These are phyloP conservation scores for Diphyllodes magnificus DNA, from an alignment of 2,113 vertebrate species.

Conservation along the genomic window DNA sequence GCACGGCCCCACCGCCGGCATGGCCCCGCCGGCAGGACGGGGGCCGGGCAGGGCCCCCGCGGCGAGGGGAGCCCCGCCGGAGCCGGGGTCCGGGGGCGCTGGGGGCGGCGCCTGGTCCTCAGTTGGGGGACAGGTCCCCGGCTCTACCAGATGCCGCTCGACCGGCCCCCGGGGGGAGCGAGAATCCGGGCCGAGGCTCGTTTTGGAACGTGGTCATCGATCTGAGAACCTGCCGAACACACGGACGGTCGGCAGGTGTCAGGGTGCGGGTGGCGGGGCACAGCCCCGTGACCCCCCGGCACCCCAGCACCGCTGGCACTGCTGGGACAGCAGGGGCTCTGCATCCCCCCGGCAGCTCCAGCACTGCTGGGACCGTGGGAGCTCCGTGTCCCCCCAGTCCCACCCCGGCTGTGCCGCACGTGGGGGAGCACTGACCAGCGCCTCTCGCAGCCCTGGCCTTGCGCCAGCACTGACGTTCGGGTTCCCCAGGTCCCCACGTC, in stretches of 20 bases:
- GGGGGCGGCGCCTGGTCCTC: constrained; percentile 49
- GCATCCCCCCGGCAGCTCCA: too few relatives aligned
- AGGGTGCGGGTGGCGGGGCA: neutral
- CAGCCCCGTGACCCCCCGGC: neutral
- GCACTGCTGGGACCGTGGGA: neutral
- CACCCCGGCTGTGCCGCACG: neutral
- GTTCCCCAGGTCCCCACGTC: too few relatives aligned
- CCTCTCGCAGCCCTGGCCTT: neutral
- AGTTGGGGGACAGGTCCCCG: constrained; percentile 35
- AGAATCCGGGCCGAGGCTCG: constrained; percentile 91
- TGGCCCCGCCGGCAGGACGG: neutral
- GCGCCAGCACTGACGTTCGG: rapidly evolving
- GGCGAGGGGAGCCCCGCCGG: neutral
- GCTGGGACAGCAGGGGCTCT: neutral
- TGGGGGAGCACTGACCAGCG: rapidly evolving
- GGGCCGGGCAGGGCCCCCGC: neutral
- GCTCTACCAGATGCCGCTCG: constrained; percentile 92
- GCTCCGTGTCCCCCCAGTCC: neutral
- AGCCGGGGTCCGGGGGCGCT: neutral
- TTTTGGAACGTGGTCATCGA: constrained; percentile 93
- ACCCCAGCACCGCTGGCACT: neutral
- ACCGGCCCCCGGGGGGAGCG: constrained; percentile 90
- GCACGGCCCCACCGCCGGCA: neutral
- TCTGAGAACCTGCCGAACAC: constrained; percentile 82
- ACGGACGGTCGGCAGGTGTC: neutral